phyloP scores from a whole-genome alignment of 2,888 invertebrate species.

The Linnaemya tessellans region DNA sequence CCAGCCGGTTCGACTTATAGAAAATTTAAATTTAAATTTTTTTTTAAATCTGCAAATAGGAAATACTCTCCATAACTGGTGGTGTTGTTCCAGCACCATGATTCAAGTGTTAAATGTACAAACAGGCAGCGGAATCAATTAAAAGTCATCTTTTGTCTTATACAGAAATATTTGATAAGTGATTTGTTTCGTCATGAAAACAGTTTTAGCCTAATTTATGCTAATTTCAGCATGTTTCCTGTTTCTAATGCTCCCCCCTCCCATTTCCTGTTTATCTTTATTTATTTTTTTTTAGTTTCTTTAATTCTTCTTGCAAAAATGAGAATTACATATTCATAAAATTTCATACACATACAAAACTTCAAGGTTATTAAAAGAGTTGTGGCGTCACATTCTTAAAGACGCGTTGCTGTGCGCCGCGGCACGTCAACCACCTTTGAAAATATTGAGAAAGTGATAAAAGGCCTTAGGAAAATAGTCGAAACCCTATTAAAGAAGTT shows the following conservation, averaged over 20 bases:
- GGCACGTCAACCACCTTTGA: too few species aligned
- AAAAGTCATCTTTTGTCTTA: neutral
- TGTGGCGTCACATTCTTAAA: too few species aligned
- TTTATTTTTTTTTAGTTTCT: neutral
- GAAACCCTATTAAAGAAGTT: too few species aligned
- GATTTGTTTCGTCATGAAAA: too few species aligned
- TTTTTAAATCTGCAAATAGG: slow-evolving; percentile 16
- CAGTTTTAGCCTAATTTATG: neutral
- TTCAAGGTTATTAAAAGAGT: neutral
- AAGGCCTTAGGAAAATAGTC: too few species aligned
- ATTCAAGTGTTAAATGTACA: neutral
- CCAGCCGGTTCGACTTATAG: slow-evolving; percentile 1
- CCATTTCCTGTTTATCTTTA: neutral
- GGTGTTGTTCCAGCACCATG: neutral
- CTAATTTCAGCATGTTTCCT: neutral
- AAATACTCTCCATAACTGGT: slow-evolving; percentile 12
- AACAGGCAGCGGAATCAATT: neutral
- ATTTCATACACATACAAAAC: neutral
- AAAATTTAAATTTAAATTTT: neutral
- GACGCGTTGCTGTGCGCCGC: too few species aligned
- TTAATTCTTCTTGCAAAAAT: neutral
- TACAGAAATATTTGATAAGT: neutral
- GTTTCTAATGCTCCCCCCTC: neutral
- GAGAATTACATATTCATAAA: neutral
- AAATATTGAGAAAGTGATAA: too few species aligned